phyloP scores from a whole-genome alignment of 2,888 invertebrate genomes.

The Enoplolaimus lenunculus region DNA sequence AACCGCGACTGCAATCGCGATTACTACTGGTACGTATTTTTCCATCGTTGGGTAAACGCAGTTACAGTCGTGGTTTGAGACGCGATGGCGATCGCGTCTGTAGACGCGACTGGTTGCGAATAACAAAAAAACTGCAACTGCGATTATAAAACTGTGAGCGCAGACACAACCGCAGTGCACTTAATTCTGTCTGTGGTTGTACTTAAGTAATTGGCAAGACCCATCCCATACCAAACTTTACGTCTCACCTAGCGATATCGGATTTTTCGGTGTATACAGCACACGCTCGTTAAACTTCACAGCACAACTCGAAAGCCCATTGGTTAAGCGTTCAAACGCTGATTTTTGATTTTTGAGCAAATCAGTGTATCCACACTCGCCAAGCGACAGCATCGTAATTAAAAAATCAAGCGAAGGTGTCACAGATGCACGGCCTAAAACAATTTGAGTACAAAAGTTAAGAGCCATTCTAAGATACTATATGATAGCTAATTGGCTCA shows the following conservation, averaged over 20 bases:
- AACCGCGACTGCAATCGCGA: no score
- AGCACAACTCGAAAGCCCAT: constrained; percentile 50
- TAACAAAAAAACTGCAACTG: no score
- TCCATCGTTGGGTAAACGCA: no score
- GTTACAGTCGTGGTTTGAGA: no score
- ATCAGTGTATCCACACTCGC: constrained; percentile 52
- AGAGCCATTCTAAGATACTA: not conserved
- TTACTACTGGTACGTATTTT: no score
- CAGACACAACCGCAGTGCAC: no score
- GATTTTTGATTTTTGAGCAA: constrained; percentile 52
- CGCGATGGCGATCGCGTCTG: no score
- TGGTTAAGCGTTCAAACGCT: constrained; percentile 52
- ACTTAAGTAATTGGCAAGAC: not conserved
- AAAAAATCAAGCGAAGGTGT: constrained; percentile 59
- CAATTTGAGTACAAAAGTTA: not conserved
- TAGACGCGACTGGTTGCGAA: not conserved
- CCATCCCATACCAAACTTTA: not conserved
- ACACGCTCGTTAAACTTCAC: constrained; percentile 50
- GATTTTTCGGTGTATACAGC: constrained; percentile 53
- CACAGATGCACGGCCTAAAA: constrained; percentile 55
- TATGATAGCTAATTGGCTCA: not conserved
- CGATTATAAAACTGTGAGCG: no score
- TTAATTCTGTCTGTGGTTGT: no score
- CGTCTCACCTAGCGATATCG: constrained; percentile 55
- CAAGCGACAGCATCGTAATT: constrained; percentile 59